phyloP scores from a whole-genome alignment of 92 coral and sea anemone species.

The Phenganax subtilis region DNA sequence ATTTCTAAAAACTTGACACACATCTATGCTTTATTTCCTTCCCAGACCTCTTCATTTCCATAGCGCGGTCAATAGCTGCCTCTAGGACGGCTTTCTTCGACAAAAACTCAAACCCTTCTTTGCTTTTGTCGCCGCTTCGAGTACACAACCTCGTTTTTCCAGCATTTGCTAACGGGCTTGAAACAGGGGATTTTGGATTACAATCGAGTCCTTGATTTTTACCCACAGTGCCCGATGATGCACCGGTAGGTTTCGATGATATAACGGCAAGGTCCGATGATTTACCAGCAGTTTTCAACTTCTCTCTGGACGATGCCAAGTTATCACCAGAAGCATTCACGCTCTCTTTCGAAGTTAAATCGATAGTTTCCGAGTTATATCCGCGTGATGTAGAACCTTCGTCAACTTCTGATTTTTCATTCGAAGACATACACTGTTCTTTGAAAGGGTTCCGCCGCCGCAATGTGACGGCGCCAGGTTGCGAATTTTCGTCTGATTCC shows the following conservation, averaged over 20 bases:
- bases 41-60: slow-evolving; percentile 17
- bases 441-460: too few relatives aligned
- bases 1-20: slow-evolving; percentile 4
- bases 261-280: not conserved
- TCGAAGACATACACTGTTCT: too few relatives aligned
- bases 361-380: not conserved
- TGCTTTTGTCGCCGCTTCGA: not conserved
- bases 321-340: not conserved
- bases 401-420: too few relatives aligned
- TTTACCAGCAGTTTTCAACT: not conserved
- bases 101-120: not conserved
- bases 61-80: slow-evolving; percentile 22
- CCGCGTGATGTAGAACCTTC: not conserved
- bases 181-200: not conserved
- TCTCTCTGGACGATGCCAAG: not conserved
- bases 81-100: slow-evolving; percentile 23
- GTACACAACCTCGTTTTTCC: not conserved
- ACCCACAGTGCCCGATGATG: not conserved
- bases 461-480: too few relatives aligned
- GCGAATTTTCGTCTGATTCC: too few relatives aligned
- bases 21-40: slow-evolving; percentile 9
- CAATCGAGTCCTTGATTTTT: not conserved
- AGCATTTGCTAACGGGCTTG: not conserved
- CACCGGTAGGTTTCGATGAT: not conserved
- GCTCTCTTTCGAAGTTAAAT: not conserved